A percentile compares a stretch with the other conserved stretches of the same genome.
Evolutionary conservation across 2,888 invertebrate genomes (phyloP).

Genomic region (Pilophorus perplexus): DNA sequence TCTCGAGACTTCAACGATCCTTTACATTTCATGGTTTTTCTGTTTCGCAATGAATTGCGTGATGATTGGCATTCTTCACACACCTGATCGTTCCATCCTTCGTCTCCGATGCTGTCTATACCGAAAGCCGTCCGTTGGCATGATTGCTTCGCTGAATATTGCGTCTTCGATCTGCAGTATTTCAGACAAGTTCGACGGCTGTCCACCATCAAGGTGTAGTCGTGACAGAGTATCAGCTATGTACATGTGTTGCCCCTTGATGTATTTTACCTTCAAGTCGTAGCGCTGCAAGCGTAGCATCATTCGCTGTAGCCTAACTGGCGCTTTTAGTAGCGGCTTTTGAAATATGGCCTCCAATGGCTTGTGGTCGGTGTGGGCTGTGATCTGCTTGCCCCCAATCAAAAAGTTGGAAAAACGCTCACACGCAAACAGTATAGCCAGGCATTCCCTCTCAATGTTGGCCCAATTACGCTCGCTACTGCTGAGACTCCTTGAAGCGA

Average conservation of each 20-base stretch:
- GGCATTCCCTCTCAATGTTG: slow-evolving; percentile 14
- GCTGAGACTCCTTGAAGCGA: background rate
- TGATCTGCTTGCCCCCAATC: background rate
- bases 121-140: background rate
- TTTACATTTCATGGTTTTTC: too few species aligned
- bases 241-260: background rate
- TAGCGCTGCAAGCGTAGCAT: slow-evolving; percentile 8
- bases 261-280: background rate
- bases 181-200: background rate
- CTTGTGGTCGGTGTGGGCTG: background rate
- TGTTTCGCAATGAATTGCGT: background rate
- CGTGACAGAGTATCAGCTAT: slow-evolving; percentile 9
- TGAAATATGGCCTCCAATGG: background rate
- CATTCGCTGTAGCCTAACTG: slow-evolving; percentile 8
- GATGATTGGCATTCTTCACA: too few species aligned
- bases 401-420: background rate
- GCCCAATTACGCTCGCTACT: slow-evolving; percentile 1
- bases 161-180: too few species aligned
- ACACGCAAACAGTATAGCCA: slow-evolving; percentile 5
- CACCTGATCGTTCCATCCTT: too few species aligned
- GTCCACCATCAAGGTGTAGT: background rate
- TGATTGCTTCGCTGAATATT: background rate
- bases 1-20: too few species aligned
- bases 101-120: too few species aligned
- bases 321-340: slow-evolving; percentile 2